Percentiles rank a stretch among this genome's conserved stretches.
These are phyloP conservation scores for Hippocampus comes DNA, from an alignment of 2,113 vertebrate genomes.

Conservation along the genomic window DNA sequence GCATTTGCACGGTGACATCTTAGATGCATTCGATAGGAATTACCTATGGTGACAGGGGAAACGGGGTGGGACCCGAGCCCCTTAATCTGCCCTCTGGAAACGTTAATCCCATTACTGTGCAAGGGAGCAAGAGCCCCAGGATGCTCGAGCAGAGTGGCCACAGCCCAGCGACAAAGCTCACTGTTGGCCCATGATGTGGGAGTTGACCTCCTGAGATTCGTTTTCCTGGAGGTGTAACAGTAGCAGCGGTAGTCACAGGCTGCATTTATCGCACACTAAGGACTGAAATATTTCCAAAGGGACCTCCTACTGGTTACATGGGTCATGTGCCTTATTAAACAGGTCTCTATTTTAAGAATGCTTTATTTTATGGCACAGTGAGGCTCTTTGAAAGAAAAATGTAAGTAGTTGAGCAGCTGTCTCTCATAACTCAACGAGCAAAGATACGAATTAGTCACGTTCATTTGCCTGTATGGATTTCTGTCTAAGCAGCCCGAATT, in stretches of 20 bases:
- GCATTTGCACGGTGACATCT: constrained; percentile 40
- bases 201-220: constrained; percentile 17
- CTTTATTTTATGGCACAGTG: neutral
- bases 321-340: constrained; percentile 1
- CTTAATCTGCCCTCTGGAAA: constrained; percentile 60
- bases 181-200: constrained; percentile 49
- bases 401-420: neutral
- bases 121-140: constrained; percentile 46
- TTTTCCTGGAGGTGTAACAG: constrained; percentile 33
- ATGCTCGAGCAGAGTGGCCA: constrained; percentile 54
- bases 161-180: constrained; percentile 40
- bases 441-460: too few relatives aligned
- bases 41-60: constrained; percentile 44
- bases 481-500: neutral
- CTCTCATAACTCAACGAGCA: neutral
- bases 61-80: constrained; percentile 51
- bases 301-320: neutral
- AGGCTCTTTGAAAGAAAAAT: constrained; percentile 1
- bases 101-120: constrained; percentile 59
- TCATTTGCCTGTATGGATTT: too few relatives aligned
- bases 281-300: constrained; percentile 11
- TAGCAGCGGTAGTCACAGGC: constrained; percentile 17
- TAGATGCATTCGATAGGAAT: constrained; percentile 35
- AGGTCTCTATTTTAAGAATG: constrained; percentile 5
- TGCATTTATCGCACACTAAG: constrained; percentile 13